phyloP scores from a whole-genome alignment of 2,888 invertebrate species.

The Dichetophora obliterata region DNA sequence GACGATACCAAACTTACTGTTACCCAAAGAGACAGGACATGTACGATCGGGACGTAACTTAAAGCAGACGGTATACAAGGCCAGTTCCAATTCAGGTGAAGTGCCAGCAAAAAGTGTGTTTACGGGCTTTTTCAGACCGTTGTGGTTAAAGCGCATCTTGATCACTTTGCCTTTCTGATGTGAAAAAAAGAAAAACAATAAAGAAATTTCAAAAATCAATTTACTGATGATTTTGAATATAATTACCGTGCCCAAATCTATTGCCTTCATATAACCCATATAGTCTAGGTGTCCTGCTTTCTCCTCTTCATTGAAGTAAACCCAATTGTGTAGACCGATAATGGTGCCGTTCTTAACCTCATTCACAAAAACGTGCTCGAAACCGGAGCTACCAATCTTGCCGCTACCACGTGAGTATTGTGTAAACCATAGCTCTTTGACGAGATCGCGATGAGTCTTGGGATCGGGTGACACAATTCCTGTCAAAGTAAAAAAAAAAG shows the following conservation, averaged over 20 bases:
- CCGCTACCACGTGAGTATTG: conserved; percentile 86
- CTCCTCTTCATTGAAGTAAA: conserved; percentile 86
- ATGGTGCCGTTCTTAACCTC: conserved; percentile 86
- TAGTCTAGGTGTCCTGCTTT: conserved; percentile 79
- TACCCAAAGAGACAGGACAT: conserved; percentile 81
- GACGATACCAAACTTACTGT: conserved; percentile 79
- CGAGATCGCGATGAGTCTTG: conserved; percentile 78
- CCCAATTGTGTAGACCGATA: conserved; percentile 91
- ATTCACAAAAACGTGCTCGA: conserved; percentile 92
- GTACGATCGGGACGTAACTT: conserved; percentile 79
- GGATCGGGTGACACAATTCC: conserved; percentile 77
- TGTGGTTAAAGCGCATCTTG: conserved; percentile 80
- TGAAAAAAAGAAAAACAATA: no score
- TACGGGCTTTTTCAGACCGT: conserved; percentile 81
- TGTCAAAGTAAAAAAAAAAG: conserved; percentile 52
- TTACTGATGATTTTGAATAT: no score
- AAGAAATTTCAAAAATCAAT: no score
- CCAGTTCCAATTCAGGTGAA: conserved; percentile 92
- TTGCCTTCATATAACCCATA: conserved; percentile 81
- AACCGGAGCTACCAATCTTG: conserved; percentile 88
- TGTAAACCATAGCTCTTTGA: conserved; percentile 84
- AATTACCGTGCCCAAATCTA: conserved; percentile 80
- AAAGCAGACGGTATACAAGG: conserved; percentile 90
- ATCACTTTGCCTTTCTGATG: conserved; percentile 81
- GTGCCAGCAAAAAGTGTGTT: conserved; percentile 85